Base-by-base conservation (phyloP, 2,113 vertebrate species). In the Tyto alba region DNA sequence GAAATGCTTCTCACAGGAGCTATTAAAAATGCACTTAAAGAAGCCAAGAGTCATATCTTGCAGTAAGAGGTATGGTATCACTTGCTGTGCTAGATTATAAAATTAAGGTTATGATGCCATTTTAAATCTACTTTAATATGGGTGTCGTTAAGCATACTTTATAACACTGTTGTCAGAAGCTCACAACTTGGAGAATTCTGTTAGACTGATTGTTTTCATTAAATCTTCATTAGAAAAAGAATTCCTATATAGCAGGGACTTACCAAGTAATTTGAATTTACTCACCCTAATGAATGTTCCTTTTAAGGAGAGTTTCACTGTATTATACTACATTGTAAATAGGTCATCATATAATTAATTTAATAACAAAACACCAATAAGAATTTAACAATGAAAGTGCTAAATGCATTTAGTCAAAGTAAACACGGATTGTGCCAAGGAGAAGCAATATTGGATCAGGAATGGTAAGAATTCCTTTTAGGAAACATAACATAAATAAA, bases 141-240 rank as follows among this genome's bases (percentile, higher is more conserved):
- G 34, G 45, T 90, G 53, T 91, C 77, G 21, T 69, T 86, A 76
- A 75, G 57, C 10, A 40, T 40, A 34, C 56, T 78, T 85, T 71
- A 81, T 7, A 64, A 76, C 21, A 43, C 34, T 34, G 30, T 41
- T 79, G 29, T 84, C 47, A 89, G 60, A 97, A 87, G 50, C 94
- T 96, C 57, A 63, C 34, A 95, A 57, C 62, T 90, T 52, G 2
- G 6, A 69, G 52, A 89, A 93, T 38, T 79, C 71, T 74, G n/a
- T 82, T 97, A 88, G 56, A 89, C 45, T 59, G 69, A 93, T 82
- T 93, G 57, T 71, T 96, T 97, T 97, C 85, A 93, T 96, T 93
- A 95, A 68, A 73, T 89, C 89, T 96, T 94, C 36, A 55, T 95
- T 93, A 92, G 67, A 62, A 88, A 85, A 85, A 80, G 6, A 84